These are phyloP conservation scores for Oceanites oceanicus DNA, from an alignment of 2,113 vertebrate species.

Conservation along the genomic window DNA sequence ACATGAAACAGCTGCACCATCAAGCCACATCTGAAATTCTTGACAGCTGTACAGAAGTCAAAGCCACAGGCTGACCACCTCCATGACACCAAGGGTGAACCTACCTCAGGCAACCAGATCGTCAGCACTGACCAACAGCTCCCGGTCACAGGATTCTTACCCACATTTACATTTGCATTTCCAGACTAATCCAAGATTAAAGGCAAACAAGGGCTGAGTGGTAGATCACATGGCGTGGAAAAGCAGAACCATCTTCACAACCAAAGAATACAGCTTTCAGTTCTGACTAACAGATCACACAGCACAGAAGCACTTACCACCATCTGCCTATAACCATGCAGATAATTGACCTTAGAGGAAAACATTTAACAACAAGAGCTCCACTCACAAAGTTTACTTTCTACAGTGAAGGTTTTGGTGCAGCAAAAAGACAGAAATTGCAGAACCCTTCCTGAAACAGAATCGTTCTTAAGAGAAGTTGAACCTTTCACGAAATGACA, in stretches of 20 bases:
- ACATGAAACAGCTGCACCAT: neutral
- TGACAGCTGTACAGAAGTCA: neutral
- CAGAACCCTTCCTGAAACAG: neutral
- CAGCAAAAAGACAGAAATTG: neutral
- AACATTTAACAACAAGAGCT: neutral
- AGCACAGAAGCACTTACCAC: neutral
- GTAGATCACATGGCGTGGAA: neutral
- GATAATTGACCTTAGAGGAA: neutral
- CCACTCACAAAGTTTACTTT: neutral
- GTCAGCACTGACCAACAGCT: neutral
- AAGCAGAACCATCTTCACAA: constrained; percentile 21
- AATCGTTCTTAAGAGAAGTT: neutral
- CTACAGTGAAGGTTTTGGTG: neutral
- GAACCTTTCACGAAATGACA: neutral
- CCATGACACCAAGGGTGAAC: neutral
- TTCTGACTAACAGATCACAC: neutral
- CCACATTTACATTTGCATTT: neutral
- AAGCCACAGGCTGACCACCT: neutral
- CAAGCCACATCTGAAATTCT: neutral
- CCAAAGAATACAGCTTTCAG: neutral
- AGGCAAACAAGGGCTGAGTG: neutral
- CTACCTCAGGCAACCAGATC: neutral
- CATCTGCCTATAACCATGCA: neutral
- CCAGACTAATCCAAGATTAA: constrained; percentile 9
- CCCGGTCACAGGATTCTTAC: neutral